A percentile compares a stretch with the other conserved stretches of the same genome.
Evolutionary conservation across 2,797 vertebrate genomes (phyloP).

Genomic region (Pagetopsis macropterus): DNA sequence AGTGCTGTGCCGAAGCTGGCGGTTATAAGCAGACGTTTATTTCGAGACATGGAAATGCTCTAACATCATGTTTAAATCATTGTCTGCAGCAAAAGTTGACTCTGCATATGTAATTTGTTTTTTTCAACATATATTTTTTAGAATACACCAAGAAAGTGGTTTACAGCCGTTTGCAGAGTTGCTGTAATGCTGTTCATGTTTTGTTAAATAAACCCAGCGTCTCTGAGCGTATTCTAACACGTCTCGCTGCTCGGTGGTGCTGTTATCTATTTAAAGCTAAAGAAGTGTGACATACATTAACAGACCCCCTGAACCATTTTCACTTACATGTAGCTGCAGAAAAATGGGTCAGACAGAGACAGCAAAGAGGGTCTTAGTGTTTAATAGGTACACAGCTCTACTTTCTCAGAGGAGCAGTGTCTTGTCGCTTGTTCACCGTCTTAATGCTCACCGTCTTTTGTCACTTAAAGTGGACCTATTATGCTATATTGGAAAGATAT

Average conservation of each 20-base stretch:
- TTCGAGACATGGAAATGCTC: neutral
- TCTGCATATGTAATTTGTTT: neutral
- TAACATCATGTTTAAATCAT: slow-evolving; percentile 3
- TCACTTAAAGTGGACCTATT: neutral
- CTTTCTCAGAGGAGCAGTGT: slow-evolving; percentile 18
- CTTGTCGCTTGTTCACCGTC: slow-evolving; percentile 10
- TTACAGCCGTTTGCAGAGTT: slow-evolving; percentile 20
- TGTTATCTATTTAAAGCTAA: slow-evolving; percentile 67
- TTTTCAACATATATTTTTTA: neutral
- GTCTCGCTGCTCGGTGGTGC: slow-evolving; percentile 15
- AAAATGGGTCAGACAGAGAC: slow-evolving; percentile 68
- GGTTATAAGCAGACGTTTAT: neutral
- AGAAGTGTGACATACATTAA: slow-evolving; percentile 10
- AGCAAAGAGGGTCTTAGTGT: slow-evolving; percentile 32
- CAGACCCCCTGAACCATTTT: slow-evolving; percentile 10
- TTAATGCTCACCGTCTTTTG: slow-evolving; percentile 26
- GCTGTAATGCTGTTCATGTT: slow-evolving; percentile 39
- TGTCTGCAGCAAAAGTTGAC: slow-evolving; percentile 15
- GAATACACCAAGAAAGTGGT: slow-evolving; percentile 14
- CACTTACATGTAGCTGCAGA: neutral
- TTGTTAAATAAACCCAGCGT: slow-evolving; percentile 45
- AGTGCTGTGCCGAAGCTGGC: neutral
- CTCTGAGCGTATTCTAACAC: slow-evolving; percentile 26
- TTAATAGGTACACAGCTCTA: slow-evolving; percentile 18
- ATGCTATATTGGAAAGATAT: no score